phyloP scores from a whole-genome alignment of 2,888 invertebrate species.

The Sminthurides aquaticus region DNA sequence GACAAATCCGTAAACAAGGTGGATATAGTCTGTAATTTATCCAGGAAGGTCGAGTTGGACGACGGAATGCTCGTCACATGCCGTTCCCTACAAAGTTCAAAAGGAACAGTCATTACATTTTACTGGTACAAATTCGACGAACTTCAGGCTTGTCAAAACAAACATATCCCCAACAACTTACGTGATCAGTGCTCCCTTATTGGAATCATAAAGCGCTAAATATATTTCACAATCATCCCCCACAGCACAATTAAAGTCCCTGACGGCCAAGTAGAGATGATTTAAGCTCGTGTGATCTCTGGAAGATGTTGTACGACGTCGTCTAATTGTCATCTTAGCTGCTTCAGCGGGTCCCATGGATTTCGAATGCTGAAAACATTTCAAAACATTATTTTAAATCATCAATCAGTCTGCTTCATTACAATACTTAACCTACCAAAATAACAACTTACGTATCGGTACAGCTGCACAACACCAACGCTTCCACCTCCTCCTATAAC shows the following conservation, averaged over 20 bases:
- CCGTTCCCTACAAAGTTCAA: constrained; percentile 24
- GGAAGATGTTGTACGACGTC: constrained; percentile 1
- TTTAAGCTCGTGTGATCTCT: constrained; percentile 52
- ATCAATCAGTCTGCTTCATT: not conserved
- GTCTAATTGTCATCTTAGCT: constrained; percentile 52
- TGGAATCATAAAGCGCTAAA: constrained; percentile 76
- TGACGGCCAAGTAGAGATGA: constrained; percentile 77
- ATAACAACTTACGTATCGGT: constrained; percentile 60
- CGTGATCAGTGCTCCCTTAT: constrained; percentile 66
- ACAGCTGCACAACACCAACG: constrained; percentile 80
- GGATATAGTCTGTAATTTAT: constrained; percentile 20
- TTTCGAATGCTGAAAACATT: constrained; percentile 29
- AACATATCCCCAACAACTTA: constrained; percentile 40
- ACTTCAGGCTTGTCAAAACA: no score
- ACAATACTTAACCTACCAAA: not conserved
- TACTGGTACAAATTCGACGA: no score
- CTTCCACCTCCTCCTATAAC: constrained; percentile 77
- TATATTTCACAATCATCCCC: constrained; percentile 82
- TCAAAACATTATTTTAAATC: no score
- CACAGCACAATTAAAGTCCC: constrained; percentile 79
- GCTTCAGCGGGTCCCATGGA: constrained; percentile 39
- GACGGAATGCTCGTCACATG: constrained; percentile 12
- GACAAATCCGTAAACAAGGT: constrained; percentile 62
- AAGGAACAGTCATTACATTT: not conserved
- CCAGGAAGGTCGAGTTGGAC: constrained; percentile 23